Conservation (phyloP, 2,888 invertebrate species). For the Heliconius erato region DNA sequence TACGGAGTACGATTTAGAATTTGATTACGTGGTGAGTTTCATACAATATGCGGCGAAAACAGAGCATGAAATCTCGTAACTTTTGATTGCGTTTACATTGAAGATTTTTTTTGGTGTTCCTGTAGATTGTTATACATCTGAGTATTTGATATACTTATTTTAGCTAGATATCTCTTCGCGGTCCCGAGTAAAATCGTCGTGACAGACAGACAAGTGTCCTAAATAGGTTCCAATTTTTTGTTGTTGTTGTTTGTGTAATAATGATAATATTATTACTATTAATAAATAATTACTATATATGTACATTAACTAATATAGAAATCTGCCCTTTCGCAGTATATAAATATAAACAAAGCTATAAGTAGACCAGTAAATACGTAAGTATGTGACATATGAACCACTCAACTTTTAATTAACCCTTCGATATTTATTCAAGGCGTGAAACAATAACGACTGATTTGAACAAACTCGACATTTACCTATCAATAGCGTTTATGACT, state of each 20-base stretch:
- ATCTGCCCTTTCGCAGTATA: not conserved
- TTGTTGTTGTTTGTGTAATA: no score
- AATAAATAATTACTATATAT: not conserved
- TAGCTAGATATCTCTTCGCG: no score
- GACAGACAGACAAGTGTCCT: no score
- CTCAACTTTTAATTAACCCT: slow-evolving; percentile 6
- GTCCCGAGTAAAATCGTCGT: no score
- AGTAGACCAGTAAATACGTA: not conserved
- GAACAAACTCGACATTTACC: not conserved
- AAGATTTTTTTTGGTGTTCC: no score
- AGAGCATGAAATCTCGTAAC: not conserved
- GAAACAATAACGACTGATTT: slow-evolving; percentile 1
- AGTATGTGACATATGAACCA: not conserved
- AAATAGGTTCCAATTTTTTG: no score
- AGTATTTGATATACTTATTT: no score
- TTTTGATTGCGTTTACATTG: not conserved
- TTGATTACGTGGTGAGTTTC: not conserved
- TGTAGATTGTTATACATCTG: no score
- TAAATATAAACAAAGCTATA: not conserved
- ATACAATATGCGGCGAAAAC: not conserved
- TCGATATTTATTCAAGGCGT: not conserved
- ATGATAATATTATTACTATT: no score
- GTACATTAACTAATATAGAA: not conserved
- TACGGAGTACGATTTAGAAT: not conserved
- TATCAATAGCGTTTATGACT: slow-evolving; percentile 3